Conservation (phyloP, 2,888 invertebrate genomes). For the Brenthis hecate region DNA sequence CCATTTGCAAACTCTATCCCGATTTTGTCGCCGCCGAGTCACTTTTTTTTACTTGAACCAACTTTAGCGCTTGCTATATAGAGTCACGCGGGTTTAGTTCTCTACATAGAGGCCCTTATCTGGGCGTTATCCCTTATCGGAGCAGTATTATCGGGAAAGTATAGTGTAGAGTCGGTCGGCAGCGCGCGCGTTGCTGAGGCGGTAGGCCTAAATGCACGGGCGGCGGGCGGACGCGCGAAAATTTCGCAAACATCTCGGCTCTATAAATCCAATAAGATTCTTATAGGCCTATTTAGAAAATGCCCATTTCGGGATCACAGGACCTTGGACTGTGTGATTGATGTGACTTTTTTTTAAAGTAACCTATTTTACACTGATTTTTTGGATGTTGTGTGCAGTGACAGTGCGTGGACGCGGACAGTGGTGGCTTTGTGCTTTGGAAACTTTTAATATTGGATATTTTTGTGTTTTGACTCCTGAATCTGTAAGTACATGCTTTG, state of each 20-base stretch:
- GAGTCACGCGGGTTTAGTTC: slow-evolving; percentile 18
- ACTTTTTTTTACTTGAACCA: slow-evolving; percentile 1
- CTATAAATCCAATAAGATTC: slow-evolving; percentile 72
- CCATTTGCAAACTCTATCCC: neutral
- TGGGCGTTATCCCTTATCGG: slow-evolving; percentile 50
- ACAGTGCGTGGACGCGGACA: slow-evolving; percentile 32
- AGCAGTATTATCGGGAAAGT: slow-evolving; percentile 35
- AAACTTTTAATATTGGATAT: slow-evolving; percentile 34
- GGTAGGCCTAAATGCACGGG: slow-evolving; percentile 71
- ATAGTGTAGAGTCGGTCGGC: slow-evolving; percentile 33
- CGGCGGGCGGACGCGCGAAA: slow-evolving; percentile 60
- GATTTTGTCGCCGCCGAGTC: neutral
- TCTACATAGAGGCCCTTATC: slow-evolving; percentile 53
- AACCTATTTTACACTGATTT: slow-evolving; percentile 32
- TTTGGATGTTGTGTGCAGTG: slow-evolving; percentile 37
- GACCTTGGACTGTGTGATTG: slow-evolving; percentile 52
- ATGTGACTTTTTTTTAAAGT: slow-evolving; percentile 50
- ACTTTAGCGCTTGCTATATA: slow-evolving; percentile 9
- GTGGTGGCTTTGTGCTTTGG: slow-evolving; percentile 15
- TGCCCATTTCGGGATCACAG: slow-evolving; percentile 44
- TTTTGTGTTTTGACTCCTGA: slow-evolving; percentile 21
- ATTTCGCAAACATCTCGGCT: slow-evolving; percentile 62
- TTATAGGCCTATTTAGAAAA: slow-evolving; percentile 76
- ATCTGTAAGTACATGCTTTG: slow-evolving; percentile 57
- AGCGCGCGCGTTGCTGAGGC: slow-evolving; percentile 42